Base-by-base conservation (phyloP, 1,140 invertebrate species). In the Dinoponera quadriceps region DNA sequence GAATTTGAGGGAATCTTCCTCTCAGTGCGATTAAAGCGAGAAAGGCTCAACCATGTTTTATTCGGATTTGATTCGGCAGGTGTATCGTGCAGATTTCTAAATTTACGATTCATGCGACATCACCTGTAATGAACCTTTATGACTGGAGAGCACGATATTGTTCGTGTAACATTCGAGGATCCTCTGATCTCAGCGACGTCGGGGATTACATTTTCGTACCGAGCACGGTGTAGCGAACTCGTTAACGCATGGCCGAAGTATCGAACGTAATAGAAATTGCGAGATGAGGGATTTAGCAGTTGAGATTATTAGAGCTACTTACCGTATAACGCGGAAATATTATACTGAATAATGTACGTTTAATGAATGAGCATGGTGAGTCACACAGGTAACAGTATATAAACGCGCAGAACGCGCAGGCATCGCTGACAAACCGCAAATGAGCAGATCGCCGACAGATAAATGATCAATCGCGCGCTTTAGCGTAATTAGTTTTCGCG, bases 401-500 rank as follows among this genome's bases (percentile, higher is more conserved):
- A 54, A 78, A 83, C n/a, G 44, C 60, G 14, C 51, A 60, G n/a
- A 63, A 85, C 27, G 14, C 25, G 29, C 60, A 65, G 75, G 27
- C 65, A 83, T 78, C 78, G 16, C 66, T 83, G 48, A 68, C 38
- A 57, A 57, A 44, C 16, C 75, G 13, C 4, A 48, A n/a, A 71
- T 59, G 51, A 80, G 48, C 7, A 80, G 65, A 68, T 55, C 55
- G 16, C 7, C 22, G 22, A 27, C 14, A 29, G 51, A 80, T 57
- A 57, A 69, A 0, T 57, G 33, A 80, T 78, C 18, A 69, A 57
- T 80, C 59, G 33, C 16, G 22, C n/a, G 69, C 9, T 16, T 20
- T 25, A 54, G 3, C 33, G 57, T 78, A 78, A 75, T 69, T 80
- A 80, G 66, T 80, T 80, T 33, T 27, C n/a, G 11, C 57, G 38